A percentile compares a stretch with the other conserved stretches of the same genome.
These are phyloP conservation scores for Diplazon laetatorius DNA, from an alignment of 2,888 invertebrate species.

Conservation along the genomic window DNA sequence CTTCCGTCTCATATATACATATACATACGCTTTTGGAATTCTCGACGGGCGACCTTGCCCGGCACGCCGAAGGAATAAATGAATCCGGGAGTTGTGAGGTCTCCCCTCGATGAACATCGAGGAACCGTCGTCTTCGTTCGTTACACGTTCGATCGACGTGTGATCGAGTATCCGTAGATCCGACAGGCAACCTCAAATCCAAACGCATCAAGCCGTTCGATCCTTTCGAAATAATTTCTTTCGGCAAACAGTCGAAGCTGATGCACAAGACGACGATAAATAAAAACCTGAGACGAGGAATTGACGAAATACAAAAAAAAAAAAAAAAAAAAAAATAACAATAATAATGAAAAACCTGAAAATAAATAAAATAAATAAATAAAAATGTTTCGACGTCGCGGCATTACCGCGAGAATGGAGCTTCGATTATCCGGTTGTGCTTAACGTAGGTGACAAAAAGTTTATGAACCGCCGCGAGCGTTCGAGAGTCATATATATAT, in stretches of 20 bases:
- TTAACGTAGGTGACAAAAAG: conserved; percentile 20
- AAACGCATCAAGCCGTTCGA: too few relatives aligned
- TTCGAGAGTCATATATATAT: too few relatives aligned
- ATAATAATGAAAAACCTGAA: not conserved
- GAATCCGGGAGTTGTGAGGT: conserved; percentile 1
- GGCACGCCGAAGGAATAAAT: conserved; percentile 65
- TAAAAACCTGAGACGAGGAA: not conserved
- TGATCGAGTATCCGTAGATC: too few relatives aligned
- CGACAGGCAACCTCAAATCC: too few relatives aligned
- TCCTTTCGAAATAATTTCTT: conserved; percentile 25
- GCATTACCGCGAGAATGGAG: conserved; percentile 6
- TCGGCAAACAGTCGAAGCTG: conserved; percentile 18
- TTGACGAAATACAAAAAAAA: not conserved
- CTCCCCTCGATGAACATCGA: too few relatives aligned
- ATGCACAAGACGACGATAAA: not conserved
- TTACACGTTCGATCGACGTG: too few relatives aligned
- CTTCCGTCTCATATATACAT: conserved; percentile 6
- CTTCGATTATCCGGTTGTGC: conserved; percentile 17
- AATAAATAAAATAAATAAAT: not conserved
- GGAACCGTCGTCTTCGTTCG: too few relatives aligned
- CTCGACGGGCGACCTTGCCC: conserved; percentile 63
- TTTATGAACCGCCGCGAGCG: conserved; percentile 6
- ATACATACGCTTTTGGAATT: conserved; percentile 40
- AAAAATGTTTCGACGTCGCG: not conserved
- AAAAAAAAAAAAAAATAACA: not conserved